A percentile compares a stretch with the other conserved stretches of the same genome.
These are phyloP conservation scores for Alexandromys oeconomus DNA, from an alignment of 2,797 vertebrate genomes.

Conservation along the genomic window DNA sequence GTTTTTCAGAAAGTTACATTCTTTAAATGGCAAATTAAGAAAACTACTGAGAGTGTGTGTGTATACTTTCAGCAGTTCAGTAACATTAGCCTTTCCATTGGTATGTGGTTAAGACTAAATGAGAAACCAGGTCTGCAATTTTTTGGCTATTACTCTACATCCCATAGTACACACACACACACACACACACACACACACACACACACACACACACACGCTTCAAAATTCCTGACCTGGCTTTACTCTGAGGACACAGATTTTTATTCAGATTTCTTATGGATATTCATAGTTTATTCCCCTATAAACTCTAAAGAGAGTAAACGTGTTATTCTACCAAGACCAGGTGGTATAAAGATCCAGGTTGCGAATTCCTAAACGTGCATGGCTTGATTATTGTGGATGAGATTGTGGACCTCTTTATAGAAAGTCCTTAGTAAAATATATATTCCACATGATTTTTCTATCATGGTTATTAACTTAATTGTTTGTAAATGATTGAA, in stretches of 20 bases:
- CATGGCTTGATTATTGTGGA: not conserved
- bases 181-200: too few species aligned
- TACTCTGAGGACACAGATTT: not conserved
- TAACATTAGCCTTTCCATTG: not conserved
- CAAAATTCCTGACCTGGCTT: not conserved
- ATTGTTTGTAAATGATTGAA: not conserved
- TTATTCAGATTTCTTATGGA: not conserved
- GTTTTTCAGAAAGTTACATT: not conserved
- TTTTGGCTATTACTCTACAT: not conserved
- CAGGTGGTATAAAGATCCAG: not conserved
- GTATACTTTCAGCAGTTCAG: not conserved
- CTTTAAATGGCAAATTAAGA: not conserved
- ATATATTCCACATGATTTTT: not conserved
- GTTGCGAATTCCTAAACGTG: not conserved
- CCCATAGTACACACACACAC: not conserved
- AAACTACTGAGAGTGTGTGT: not conserved
- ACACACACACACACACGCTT: too few species aligned
- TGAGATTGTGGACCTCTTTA: not conserved
- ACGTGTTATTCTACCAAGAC: not conserved
- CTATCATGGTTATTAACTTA: conserved; percentile 8
- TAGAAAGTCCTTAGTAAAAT: not conserved
- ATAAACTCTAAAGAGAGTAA: not conserved
- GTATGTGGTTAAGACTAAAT: not conserved
- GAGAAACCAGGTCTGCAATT: not conserved
- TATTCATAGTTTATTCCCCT: not conserved